Conservation (phyloP, 2,113 vertebrate species). For the Nicator chloris region DNA sequence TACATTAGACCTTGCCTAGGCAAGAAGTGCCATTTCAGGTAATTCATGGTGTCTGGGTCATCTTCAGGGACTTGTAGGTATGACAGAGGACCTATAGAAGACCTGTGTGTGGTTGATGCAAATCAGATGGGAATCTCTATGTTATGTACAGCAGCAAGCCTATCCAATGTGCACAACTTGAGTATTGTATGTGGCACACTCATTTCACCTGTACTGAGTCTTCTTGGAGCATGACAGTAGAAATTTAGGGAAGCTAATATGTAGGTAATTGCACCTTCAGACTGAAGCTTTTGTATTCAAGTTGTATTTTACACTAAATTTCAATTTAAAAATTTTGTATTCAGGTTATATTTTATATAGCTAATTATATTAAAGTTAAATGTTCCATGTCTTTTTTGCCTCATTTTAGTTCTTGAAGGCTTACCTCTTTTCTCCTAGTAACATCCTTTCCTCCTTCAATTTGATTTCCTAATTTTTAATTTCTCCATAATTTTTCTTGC, state of each 20-base stretch:
- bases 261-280: background rate
- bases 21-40: background rate
- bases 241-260: background rate
- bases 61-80: background rate
- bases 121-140: background rate
- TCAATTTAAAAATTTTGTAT: background rate
- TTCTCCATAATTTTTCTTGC: background rate
- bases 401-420: background rate
- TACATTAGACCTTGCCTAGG: background rate
- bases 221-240: background rate
- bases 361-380: background rate
- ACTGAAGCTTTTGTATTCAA: background rate
- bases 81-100: background rate
- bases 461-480: background rate
- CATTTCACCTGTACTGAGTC: background rate
- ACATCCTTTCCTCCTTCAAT: background rate
- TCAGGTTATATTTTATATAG: background rate
- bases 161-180: background rate
- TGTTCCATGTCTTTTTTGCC: background rate
- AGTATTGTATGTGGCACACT: background rate
- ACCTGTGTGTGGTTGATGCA: background rate
- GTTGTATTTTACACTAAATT: background rate
- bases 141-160: background rate
- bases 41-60: background rate
- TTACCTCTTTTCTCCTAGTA: background rate